A percentile compares a stretch with the other conserved stretches of the same genome.
phyloP scores from a whole-genome alignment of 2,888 invertebrate species.

The Onchidella celtica region DNA sequence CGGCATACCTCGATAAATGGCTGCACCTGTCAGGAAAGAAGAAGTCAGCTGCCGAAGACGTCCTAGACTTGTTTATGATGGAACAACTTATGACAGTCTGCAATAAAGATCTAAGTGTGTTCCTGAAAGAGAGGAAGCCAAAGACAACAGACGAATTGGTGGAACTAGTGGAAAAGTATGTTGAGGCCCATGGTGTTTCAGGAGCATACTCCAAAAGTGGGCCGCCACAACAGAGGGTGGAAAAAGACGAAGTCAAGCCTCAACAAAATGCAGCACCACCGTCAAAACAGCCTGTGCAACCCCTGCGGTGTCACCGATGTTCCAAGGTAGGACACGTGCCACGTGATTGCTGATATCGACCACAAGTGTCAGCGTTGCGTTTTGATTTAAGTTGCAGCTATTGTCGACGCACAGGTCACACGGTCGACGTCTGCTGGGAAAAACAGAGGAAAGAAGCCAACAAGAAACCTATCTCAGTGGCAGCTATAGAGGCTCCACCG shows the following conservation, averaged over 20 bases:
- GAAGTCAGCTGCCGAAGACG: background rate
- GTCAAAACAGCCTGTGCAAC: background rate
- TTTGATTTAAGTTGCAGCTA: background rate
- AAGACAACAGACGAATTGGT: background rate
- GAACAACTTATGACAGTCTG: background rate
- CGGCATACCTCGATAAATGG: background rate
- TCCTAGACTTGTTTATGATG: background rate
- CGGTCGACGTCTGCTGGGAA: background rate
- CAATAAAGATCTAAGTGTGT: background rate
- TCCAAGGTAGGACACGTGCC: background rate
- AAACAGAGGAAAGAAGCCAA: background rate
- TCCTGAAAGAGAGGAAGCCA: background rate
- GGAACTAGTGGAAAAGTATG: background rate
- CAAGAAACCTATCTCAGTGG: background rate
- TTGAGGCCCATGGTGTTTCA: background rate
- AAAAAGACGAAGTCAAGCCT: background rate
- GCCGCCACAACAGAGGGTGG: too few relatives aligned
- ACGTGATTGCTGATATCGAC: too few relatives aligned
- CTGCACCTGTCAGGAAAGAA: background rate
- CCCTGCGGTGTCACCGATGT: background rate
- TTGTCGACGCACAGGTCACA: background rate
- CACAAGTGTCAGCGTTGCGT: background rate
- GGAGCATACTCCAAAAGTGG: background rate
- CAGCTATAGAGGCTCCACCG: too few relatives aligned
- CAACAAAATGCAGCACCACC: background rate